Evolutionary conservation across 2,888 invertebrate species (phyloP).

Genomic region (Ecliptopera silaceata): DNA sequence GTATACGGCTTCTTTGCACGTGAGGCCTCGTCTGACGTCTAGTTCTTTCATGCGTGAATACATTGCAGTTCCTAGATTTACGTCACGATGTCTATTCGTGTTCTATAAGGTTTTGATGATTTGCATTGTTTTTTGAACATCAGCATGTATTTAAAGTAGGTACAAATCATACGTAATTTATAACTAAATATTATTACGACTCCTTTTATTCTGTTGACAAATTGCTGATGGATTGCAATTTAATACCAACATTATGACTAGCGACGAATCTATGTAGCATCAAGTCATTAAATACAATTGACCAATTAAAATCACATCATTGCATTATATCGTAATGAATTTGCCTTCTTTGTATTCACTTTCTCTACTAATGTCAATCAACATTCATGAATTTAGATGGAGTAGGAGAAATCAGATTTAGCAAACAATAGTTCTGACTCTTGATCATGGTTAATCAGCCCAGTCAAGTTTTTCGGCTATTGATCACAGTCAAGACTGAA

Average conservation of each 20-base stretch:
- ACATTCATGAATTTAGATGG: conserved; percentile 41
- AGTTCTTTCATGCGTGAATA: conserved; percentile 53
- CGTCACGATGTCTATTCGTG: conserved; percentile 1
- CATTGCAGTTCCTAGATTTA: conserved; percentile 39
- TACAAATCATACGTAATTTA: too few species aligned
- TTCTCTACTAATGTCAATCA: conserved; percentile 53
- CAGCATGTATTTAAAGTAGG: too few species aligned
- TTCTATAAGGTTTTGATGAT: neutral
- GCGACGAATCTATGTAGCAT: conserved; percentile 31
- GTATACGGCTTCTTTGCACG: conserved; percentile 69
- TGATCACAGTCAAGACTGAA: conserved; percentile 52
- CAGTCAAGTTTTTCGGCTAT: conserved; percentile 50
- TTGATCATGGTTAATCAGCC: conserved; percentile 46
- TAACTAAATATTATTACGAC: neutral
- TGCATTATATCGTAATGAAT: conserved; percentile 45
- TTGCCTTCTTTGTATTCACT: conserved; percentile 48
- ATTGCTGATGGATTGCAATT: conserved; percentile 31
- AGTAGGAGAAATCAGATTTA: conserved; percentile 39
- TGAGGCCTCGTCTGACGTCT: conserved; percentile 50
- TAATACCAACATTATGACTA: conserved; percentile 27
- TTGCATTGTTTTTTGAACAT: neutral
- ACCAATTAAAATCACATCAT: conserved; percentile 57
- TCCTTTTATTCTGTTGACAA: conserved; percentile 24
- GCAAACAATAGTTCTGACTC: conserved; percentile 45
- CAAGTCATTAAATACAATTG: conserved; percentile 47